Evolutionary conservation across 1,140 invertebrate genomes (phyloP).

Genomic region (Aphidius gifuensis): DNA sequence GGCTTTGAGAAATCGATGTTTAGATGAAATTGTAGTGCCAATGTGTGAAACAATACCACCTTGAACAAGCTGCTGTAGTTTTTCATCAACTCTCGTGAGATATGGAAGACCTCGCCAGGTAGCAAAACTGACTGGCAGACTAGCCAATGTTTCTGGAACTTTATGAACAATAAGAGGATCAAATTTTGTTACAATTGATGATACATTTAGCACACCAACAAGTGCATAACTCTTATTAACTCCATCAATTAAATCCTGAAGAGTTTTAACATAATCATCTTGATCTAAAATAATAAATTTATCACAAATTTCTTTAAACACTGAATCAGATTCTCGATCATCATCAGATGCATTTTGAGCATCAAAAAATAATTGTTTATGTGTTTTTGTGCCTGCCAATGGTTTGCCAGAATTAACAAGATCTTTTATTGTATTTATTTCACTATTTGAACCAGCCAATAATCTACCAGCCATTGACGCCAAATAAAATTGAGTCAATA

Average conservation of each 20-base stretch:
- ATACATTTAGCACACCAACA: slow-evolving; percentile 37
- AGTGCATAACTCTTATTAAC: slow-evolving; percentile 32
- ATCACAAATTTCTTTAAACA: slow-evolving; percentile 23
- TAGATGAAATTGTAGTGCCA: neutral
- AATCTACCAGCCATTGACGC: slow-evolving; percentile 42
- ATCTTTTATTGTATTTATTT: slow-evolving; percentile 22
- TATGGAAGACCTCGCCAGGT: slow-evolving; percentile 37
- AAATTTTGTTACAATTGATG: slow-evolving; percentile 20
- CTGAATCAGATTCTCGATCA: neutral
- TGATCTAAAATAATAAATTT: slow-evolving; percentile 32
- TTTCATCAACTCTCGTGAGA: slow-evolving; percentile 28
- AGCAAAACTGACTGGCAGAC: slow-evolving; percentile 38
- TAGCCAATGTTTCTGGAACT: slow-evolving; percentile 35
- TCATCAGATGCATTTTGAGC: slow-evolving; percentile 9
- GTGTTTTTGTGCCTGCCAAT: slow-evolving; percentile 22
- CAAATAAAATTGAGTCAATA: slow-evolving; percentile 44
- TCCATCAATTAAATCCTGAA: slow-evolving; percentile 30
- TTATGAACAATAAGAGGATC: slow-evolving; percentile 27
- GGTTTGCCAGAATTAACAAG: slow-evolving; percentile 13
- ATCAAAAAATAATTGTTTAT: slow-evolving; percentile 23
- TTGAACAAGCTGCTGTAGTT: slow-evolving; percentile 27
- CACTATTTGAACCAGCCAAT: slow-evolving; percentile 30
- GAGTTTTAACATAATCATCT: slow-evolving; percentile 19
- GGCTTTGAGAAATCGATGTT: too few relatives aligned
- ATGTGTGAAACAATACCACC: slow-evolving; percentile 34